Percentiles rank a stretch among this genome's conserved stretches.
These are phyloP conservation scores for Hydrolagus affinis DNA, from an alignment of 2,113 vertebrate species.

Conservation along the genomic window DNA sequence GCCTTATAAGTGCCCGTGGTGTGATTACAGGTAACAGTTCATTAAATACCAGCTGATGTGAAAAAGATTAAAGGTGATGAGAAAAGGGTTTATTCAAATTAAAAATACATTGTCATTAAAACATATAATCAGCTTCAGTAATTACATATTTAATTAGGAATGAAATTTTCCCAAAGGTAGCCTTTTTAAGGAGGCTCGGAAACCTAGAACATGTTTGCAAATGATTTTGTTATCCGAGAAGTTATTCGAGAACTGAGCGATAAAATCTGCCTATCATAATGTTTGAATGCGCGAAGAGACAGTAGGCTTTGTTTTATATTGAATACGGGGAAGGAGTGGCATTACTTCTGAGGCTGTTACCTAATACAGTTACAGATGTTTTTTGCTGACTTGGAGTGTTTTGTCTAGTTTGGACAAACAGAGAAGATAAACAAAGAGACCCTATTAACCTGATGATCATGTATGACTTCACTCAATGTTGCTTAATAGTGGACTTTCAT, in stretches of 20 bases:
- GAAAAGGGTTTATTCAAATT: slow-evolving; percentile 52
- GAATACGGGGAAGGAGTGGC: background rate
- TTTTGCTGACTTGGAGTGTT: background rate
- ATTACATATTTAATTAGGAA: slow-evolving; percentile 69
- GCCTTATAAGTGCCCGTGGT: slow-evolving; percentile 97
- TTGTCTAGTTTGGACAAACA: background rate
- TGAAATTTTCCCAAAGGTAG: slow-evolving; percentile 53
- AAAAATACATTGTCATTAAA: slow-evolving; percentile 60
- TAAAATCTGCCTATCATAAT: background rate
- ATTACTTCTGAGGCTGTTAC: background rate
- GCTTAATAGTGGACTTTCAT: background rate
- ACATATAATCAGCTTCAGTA: slow-evolving; percentile 65
- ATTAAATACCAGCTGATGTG: slow-evolving; percentile 40
- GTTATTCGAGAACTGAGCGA: too few relatives aligned
- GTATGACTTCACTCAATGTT: background rate
- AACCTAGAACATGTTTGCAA: background rate
- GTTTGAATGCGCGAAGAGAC: background rate
- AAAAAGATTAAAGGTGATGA: slow-evolving; percentile 63
- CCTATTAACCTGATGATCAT: background rate
- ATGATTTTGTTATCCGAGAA: slow-evolving; percentile 17
- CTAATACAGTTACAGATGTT: background rate
- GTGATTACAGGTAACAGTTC: slow-evolving; percentile 90
- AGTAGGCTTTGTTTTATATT: background rate
- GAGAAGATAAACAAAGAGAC: background rate
- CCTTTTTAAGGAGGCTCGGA: slow-evolving; percentile 25